Base-by-base conservation (phyloP, 2,888 invertebrate genomes). In the Polyommatus iphigenia region DNA sequence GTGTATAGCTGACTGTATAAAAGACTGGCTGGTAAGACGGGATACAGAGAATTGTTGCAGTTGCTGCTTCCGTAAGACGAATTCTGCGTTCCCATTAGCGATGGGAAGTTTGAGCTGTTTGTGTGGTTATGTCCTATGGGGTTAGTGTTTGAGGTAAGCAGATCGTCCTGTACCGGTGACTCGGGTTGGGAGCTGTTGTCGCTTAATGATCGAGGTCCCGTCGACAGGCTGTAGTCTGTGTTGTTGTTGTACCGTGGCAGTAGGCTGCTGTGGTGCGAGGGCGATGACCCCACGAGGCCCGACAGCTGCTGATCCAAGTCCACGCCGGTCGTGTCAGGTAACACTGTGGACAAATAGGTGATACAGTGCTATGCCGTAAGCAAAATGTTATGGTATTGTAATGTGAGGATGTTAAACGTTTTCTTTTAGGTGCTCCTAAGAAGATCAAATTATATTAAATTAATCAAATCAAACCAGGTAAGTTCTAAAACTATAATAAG, bases 1-100 rank as follows among this genome's bases (percentile, higher is more conserved):
- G 97, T 97, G 84, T 97, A 97, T 29, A 97, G 89, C 86, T 98
- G 98, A 8, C 97, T 97, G 90, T 98, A 98, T 3, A 98, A 92
- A 81, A 98, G 91, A 84, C 97, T 97, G 1, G 96, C 96, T 2
- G 98, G 98, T 57, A 98, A 90, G 5, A 97, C 97, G 0, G 97
- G 97, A 85, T 97, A 97, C 0, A 96, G 87, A 0, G 96, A 96
- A 82, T 96, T 96, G 88, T 96, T 96, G 85, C 96, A 96, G 83
- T 96, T 96, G 82, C 94, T 92, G 82, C 93, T 90, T 0, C 95
- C 91, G 83, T 96, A 96, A 62, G 95, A 94, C 36, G 95, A 90
- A 79, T 95, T 94, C 83, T 96, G 96, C 80, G 95, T 93, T 46
- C 96, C 95, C 89, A 95, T 95, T 81, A 95, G 90, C 32, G 96